These are phyloP conservation scores for Antrozous pallidus DNA, from an alignment of 2,797 vertebrate species.

Conservation along the genomic window DNA sequence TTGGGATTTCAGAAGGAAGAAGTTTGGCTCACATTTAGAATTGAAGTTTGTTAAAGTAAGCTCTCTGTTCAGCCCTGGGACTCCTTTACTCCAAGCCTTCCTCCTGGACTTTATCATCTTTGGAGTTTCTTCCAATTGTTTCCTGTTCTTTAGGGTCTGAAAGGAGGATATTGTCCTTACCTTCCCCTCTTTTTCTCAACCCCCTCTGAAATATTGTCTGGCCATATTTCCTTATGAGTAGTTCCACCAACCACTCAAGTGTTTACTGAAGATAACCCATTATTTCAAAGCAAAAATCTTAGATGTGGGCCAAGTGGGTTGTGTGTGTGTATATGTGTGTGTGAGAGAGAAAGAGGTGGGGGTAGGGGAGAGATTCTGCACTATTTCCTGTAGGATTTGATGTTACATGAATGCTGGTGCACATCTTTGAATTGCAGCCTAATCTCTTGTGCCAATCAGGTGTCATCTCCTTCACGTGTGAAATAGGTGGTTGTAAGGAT, in stretches of 20 bases:
- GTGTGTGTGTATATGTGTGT: not conserved
- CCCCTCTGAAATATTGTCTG: not conserved
- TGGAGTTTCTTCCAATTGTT: not conserved
- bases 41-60: not conserved
- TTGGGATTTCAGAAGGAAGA: not conserved
- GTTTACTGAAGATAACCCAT: not conserved
- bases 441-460: not conserved
- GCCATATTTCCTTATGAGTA: not conserved
- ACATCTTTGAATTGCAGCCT: not conserved
- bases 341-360: not conserved
- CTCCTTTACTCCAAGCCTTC: not conserved
- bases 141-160: not conserved
- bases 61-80: not conserved
- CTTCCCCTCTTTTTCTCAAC: not conserved
- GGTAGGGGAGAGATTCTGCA: not conserved
- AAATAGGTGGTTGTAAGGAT: not conserved
- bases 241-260: not conserved
- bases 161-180: not conserved
- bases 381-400: not conserved
- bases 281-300: not conserved
- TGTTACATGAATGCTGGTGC: too few relatives aligned
- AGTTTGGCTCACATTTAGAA: not conserved
- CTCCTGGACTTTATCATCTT: not conserved
- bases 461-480: not conserved
- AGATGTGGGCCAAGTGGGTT: not conserved